phyloP scores from a whole-genome alignment of 2,888 invertebrate species.

The Coelinius sp. region DNA sequence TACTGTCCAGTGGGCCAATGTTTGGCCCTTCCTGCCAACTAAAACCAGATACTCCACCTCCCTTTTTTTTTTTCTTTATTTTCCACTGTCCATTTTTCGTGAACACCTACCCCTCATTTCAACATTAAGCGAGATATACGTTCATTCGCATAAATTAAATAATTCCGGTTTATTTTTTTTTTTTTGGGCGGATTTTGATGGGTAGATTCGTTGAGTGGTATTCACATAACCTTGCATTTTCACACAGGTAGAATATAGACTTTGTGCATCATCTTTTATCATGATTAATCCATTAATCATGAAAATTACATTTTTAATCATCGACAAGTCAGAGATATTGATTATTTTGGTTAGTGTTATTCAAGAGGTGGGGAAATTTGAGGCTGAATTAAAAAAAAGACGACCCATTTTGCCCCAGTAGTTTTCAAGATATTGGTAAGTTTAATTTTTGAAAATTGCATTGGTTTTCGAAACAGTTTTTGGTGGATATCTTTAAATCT shows the following conservation, averaged over 20 bases:
- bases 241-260: not conserved
- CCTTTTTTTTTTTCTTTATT: not conserved
- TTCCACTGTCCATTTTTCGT: slow-evolving; percentile 12
- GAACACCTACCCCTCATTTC: slow-evolving; percentile 31
- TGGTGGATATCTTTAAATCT: too few species aligned
- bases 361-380: too few species aligned
- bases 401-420: too few species aligned
- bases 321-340: too few species aligned
- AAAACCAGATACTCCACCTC: slow-evolving; percentile 19
- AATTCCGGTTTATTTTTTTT: slow-evolving; percentile 44
- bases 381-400: too few species aligned
- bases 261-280: not conserved
- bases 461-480: too few species aligned
- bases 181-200: not conserved
- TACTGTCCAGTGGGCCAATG: not conserved
- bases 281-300: too few species aligned
- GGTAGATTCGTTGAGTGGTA: not conserved
- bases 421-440: too few species aligned
- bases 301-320: too few species aligned
- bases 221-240: slow-evolving; percentile 18
- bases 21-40: slow-evolving; percentile 20
- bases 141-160: slow-evolving; percentile 58
- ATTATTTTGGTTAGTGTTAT: too few species aligned
- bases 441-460: too few species aligned
- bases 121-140: slow-evolving; percentile 33